Conservation (phyloP, 2,797 vertebrate species). For the Pangasius sanitwongsei region DNA sequence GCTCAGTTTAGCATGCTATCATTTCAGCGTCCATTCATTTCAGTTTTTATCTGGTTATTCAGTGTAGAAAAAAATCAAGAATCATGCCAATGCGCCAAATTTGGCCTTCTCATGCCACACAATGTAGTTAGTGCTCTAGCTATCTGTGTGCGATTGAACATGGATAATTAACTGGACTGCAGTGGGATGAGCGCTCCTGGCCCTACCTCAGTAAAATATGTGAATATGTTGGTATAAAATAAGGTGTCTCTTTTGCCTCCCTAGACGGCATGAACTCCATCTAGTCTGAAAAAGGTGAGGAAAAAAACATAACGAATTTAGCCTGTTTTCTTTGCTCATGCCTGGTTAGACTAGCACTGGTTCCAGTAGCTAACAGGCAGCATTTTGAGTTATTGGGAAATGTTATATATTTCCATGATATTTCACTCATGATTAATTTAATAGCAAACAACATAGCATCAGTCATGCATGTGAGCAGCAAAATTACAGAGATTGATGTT, state of each 20-base stretch:
- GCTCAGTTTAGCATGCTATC: neutral
- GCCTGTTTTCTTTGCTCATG: neutral
- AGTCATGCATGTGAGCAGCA: neutral
- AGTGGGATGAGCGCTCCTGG: neutral
- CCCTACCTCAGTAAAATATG: neutral
- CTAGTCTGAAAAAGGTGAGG: neutral
- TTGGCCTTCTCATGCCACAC: neutral
- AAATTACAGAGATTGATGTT: neutral
- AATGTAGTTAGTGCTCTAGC: neutral
- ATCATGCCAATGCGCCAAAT: neutral
- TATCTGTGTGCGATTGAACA: neutral
- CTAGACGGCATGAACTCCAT: neutral
- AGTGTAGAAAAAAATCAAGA: neutral
- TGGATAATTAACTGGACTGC: neutral
- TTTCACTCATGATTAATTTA: neutral
- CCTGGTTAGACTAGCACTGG: neutral
- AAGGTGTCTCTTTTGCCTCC: neutral
- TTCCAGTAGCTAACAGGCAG: neutral
- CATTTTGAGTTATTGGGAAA: neutral
- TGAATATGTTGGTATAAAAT: neutral
- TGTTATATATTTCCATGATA: neutral
- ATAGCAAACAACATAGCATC: neutral
- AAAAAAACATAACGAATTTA: neutral
- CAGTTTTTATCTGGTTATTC: neutral
- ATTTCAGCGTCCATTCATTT: neutral